Conservation (phyloP, 30 jellyfish, hydroid and myxozoan species). For the Pelagia noctiluca region DNA sequence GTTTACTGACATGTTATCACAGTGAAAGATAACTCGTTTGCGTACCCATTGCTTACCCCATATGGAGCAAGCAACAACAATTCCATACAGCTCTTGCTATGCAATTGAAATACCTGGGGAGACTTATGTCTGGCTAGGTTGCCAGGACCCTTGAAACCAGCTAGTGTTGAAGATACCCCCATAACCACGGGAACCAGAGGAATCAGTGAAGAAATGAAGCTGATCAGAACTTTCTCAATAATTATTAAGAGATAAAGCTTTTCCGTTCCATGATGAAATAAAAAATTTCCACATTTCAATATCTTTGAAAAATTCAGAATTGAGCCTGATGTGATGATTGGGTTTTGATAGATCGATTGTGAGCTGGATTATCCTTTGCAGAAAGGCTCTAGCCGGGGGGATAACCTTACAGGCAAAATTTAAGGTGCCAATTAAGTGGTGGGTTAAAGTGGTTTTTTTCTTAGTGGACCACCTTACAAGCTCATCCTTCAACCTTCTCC, state of each 20-base stretch:
- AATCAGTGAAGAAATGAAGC: not conserved
- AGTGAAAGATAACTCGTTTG: not conserved
- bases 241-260: not conserved
- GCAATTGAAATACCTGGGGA: not conserved
- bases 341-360: not conserved
- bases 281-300: not conserved
- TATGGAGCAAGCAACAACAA: slow-evolving; percentile 17
- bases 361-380: not conserved
- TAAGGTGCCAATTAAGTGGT: not conserved
- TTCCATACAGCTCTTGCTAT: slow-evolving; percentile 17
- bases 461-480: not conserved
- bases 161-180: not conserved
- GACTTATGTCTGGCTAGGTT: not conserved
- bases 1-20: not conserved
- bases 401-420: slow-evolving; percentile 3
- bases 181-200: slow-evolving; percentile 1
- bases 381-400: not conserved
- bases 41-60: not conserved
- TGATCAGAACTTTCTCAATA: not conserved
- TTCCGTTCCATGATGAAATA: not conserved
- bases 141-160: slow-evolving; percentile 17
- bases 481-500: not conserved
- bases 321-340: not conserved
- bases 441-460: not conserved
- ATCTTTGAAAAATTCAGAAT: not conserved